phyloP scores from a whole-genome alignment of 2,113 vertebrate species.

The Nestor notabilis region DNA sequence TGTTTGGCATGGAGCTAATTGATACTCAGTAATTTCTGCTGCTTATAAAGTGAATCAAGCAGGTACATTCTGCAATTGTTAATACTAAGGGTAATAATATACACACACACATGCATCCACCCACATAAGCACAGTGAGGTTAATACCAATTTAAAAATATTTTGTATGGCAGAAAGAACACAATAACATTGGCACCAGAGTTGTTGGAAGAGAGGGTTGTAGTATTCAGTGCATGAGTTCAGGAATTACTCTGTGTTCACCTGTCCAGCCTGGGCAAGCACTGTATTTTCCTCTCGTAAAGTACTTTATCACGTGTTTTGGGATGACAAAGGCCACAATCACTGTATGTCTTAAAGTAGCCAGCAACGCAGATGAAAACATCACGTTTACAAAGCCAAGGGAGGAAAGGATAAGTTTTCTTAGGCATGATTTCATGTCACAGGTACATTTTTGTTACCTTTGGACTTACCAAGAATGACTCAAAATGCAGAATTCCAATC shows the following conservation, averaged over 20 bases:
- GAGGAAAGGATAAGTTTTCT: background rate
- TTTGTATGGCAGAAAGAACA: slow-evolving; percentile 12
- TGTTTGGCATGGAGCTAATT: background rate
- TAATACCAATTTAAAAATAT: slow-evolving; percentile 25
- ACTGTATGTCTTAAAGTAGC: background rate
- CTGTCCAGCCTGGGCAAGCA: background rate
- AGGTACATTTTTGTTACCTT: background rate
- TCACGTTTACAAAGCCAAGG: background rate
- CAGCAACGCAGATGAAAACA: background rate
- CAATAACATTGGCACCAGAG: background rate
- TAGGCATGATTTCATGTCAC: background rate
- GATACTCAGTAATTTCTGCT: background rate
- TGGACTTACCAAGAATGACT: background rate
- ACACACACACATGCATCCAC: background rate
- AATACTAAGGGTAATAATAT: background rate
- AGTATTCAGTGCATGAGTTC: background rate
- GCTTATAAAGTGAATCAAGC: background rate
- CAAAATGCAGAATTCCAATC: slow-evolving; percentile 23
- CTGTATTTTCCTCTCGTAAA: background rate
- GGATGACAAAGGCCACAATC: background rate
- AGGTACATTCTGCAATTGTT: background rate
- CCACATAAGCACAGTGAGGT: background rate
- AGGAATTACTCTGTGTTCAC: background rate
- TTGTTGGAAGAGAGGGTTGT: background rate
- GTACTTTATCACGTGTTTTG: background rate